Percentiles rank a stretch among this genome's conserved stretches.
phyloP scores from a whole-genome alignment of 2,797 vertebrate genomes.

The Anniella stebbinsi region DNA sequence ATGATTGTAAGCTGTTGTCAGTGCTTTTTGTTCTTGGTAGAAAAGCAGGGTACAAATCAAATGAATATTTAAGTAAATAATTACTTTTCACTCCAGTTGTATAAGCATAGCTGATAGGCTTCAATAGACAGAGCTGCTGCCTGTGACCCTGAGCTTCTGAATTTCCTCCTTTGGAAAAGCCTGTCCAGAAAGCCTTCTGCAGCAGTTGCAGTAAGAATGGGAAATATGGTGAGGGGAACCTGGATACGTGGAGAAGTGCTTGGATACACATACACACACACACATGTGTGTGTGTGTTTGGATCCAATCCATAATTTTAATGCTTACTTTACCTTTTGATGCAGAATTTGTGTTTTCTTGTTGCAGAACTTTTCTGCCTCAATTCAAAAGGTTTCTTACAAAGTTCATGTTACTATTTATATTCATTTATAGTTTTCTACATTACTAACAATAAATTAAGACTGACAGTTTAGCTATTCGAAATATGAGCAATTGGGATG shows the following conservation, averaged over 20 bases:
- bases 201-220: not conserved
- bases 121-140: too few species aligned
- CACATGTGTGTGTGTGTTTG: not conserved
- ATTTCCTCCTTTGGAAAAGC: too few species aligned
- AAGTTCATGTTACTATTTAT: not conserved
- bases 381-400: not conserved
- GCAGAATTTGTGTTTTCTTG: not conserved
- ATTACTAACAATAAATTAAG: not conserved
- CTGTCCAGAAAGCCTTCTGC: not conserved
- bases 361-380: not conserved
- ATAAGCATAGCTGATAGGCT: not conserved
- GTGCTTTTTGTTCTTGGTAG: too few species aligned
- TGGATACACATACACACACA: not conserved
- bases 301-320: not conserved
- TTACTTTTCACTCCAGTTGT: not conserved
- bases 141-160: too few species aligned
- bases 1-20: too few species aligned
- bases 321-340: not conserved
- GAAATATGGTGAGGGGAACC: not conserved
- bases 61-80: too few species aligned
- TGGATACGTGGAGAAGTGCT: not conserved
- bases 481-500: not conserved
- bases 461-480: not conserved
- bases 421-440: not conserved
- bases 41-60: too few species aligned